Evolutionary conservation across 2,797 vertebrate species (phyloP), one percentile per base, ranked within the genome.

Genomic region (Pelodytes ibericus): DNA sequence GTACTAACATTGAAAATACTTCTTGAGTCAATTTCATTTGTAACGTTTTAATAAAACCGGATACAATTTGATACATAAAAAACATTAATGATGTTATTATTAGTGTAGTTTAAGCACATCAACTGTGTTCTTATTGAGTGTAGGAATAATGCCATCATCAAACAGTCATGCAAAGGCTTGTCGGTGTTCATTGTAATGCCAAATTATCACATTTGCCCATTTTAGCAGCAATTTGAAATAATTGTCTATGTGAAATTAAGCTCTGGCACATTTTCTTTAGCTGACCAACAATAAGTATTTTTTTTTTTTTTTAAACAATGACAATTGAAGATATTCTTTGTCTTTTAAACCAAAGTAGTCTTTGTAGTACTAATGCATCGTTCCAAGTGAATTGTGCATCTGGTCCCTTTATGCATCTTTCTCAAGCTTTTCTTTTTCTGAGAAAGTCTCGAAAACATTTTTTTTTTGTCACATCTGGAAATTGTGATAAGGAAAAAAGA

Each of bases 401-500:
- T 39, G 57, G 41, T 36, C 41, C 22, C 25, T 61, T 75, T 69
- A 27, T 61, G 47, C 16, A 60, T 47, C 29, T 62, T 70, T 70
- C 30, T 62, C 25, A 62, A 77, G 74, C 31, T 3, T 63, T 76
- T 16, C 56, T 31, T 76, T 70, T 60, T 61, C 11, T 29, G 5
- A 27, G 10, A 56, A 70, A 64, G 26, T 44, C 47, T 68, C 39
- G 69, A 39, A 69, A 76, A 59, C 30, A 41, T 63, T 25, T 36
- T 36, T 31, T 76, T 70, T 31, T 22, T 26, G 62, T 47, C 72
- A 74, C n/a, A 74, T 74, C 49, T 66, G 67, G 60, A 13, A 64
- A 26, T 57, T 59, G 2, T 33, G 75, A 77, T 71, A 77, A 71
- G 67, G 22, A 61, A 16, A 68, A 60, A n/a, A n/a, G 13, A 65